These are phyloP conservation scores for Sminthurides bifidus DNA, from an alignment of 1,140 invertebrate species.

Conservation along the genomic window DNA sequence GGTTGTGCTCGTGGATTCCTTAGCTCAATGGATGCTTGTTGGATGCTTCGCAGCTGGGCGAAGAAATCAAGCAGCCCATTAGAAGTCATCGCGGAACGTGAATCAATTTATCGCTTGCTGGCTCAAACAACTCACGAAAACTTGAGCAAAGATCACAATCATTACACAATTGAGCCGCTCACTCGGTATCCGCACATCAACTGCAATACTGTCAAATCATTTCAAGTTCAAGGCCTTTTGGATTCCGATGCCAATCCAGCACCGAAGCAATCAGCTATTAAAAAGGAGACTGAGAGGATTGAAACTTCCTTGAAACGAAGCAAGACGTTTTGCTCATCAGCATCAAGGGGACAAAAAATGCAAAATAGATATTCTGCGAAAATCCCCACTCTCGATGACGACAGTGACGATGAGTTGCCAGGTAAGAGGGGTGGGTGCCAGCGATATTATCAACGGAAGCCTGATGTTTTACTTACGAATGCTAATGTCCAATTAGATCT, in stretches of 20 bases:
- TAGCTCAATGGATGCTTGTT: conserved; percentile 43
- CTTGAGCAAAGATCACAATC: conserved; percentile 38
- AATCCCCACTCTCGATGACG: too few relatives aligned
- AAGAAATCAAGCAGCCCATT: conserved; percentile 36
- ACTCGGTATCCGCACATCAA: conserved; percentile 37
- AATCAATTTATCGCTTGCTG: conserved; percentile 42
- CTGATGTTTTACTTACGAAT: too few relatives aligned
- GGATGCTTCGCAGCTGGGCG: conserved; percentile 43
- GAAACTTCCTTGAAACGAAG: too few relatives aligned
- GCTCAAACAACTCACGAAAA: conserved; percentile 46
- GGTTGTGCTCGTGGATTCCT: conserved; percentile 46
- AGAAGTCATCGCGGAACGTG: conserved; percentile 41
- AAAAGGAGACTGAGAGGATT: too few relatives aligned
- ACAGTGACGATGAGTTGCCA: too few relatives aligned
- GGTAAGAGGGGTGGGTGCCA: too few relatives aligned
- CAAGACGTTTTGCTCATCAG: too few relatives aligned
- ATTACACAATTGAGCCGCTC: conserved; percentile 40
- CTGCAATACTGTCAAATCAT: conserved; percentile 12
- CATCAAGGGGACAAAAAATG: too few relatives aligned
- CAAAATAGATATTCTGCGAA: too few relatives aligned
- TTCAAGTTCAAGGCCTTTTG: conserved; percentile 20
- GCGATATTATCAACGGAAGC: too few relatives aligned
- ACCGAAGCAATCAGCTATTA: too few relatives aligned
- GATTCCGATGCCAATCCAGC: conserved; percentile 18
- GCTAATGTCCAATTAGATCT: neutral